Evolutionary conservation across 23 tunicate genomes (phyloP), one percentile per base, ranked within the genome.

Genomic region (Clavelina lepadiformis): DNA sequence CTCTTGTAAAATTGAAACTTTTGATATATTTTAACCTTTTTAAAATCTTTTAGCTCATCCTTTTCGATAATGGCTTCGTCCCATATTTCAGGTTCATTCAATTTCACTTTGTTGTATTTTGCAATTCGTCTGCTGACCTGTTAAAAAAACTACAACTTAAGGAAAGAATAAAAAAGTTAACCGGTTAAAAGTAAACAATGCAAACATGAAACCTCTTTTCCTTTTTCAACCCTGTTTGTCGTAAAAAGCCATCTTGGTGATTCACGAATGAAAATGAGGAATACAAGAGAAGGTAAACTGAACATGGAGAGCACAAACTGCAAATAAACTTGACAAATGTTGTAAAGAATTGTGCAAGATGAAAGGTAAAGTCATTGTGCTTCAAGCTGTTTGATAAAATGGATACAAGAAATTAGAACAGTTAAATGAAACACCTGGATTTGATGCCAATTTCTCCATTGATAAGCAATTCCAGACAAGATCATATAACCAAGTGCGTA

Each of bases 401-500:
- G n/a, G n/a, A n/a, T n/a, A n/a, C n/a, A n/a, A n/a, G n/a, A n/a
- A n/a, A n/a, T n/a, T n/a, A n/a, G n/a, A n/a, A n/a, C n/a, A n/a
- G n/a, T n/a, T n/a, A n/a, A n/a, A 19, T 0, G 27, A 67, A 65
- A 6, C 46, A 68, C 91, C 71, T 83, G 73, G 77, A 83, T 67
- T 25, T 83, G 63, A 45, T 72, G 81, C 91, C 91, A 83, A 61
- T 83, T 73, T 2, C 69, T 67, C 91, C 80, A 83, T 35, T 65
- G 58, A 58, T 75, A 83, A 8, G 91, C 82, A 29, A 83, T 50
- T 31, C 91, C 91, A 25, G 91, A 83, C 53, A 83, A 28, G 28
- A 75, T 75, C 91, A 83, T 83, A 65, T 83, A 83, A 21, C 91
- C 91, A 25, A 83, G 60, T 24, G 91, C 91, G 60, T 67, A 83